Conservation (phyloP, 2,797 vertebrate species). For the Ambastaia sidthimunki region DNA sequence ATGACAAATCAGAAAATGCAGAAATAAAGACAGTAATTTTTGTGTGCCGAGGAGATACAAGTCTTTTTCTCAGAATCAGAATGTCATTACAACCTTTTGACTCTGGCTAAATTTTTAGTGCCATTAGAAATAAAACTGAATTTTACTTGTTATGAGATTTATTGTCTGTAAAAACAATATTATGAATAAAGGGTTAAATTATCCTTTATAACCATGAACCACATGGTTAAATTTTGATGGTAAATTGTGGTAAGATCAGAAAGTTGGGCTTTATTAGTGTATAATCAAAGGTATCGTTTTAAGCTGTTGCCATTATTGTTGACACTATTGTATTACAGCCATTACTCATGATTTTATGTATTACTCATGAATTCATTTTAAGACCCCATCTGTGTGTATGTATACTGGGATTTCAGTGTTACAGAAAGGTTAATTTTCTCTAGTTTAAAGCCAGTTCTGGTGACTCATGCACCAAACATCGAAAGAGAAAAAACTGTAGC, state of each 20-base stretch:
- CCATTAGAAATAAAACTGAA: not conserved
- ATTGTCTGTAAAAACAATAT: not conserved
- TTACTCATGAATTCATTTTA: conserved; percentile 23
- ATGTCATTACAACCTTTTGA: not conserved
- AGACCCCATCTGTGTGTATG: conserved; percentile 25
- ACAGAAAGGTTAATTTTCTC: conserved; percentile 37
- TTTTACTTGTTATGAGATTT: not conserved
- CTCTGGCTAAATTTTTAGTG: not conserved
- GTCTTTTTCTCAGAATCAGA: not conserved
- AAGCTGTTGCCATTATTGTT: conserved; percentile 15
- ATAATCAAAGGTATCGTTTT: conserved; percentile 13
- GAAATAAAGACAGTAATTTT: conserved; percentile 2
- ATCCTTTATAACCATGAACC: not conserved
- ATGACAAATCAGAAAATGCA: conserved; percentile 42
- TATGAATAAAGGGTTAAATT: not conserved
- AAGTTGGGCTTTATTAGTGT: not conserved
- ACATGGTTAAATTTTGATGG: not conserved
- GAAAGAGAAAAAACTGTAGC: not conserved
- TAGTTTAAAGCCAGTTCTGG: conserved; percentile 14
- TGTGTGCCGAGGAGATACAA: not conserved
- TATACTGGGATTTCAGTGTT: conserved; percentile 33
- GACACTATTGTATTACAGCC: conserved; percentile 19
- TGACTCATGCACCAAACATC: conserved; percentile 48
- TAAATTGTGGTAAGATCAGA: not conserved
- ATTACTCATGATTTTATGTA: conserved; percentile 20